Base-by-base conservation (phyloP, 2,888 invertebrate genomes). In the Gortyna flavago region DNA sequence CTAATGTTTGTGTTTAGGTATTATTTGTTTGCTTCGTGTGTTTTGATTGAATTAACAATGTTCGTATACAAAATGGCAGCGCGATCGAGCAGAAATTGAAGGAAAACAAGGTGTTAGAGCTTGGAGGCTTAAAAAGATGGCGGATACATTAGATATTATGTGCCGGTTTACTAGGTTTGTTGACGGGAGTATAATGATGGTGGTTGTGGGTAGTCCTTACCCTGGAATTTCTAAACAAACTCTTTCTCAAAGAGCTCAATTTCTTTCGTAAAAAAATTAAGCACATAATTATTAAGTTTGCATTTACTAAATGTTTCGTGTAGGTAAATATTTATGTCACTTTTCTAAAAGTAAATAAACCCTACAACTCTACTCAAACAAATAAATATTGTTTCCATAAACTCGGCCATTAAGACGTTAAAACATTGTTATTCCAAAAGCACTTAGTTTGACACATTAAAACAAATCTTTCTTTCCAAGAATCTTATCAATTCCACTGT, bases 1-100 rank as follows among this genome's bases (percentile, higher is more conserved):
- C 62, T 83, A 80, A 79, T 79, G 77, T 85, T 88, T 85, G 77
- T 83, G 71, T 80, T 84, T 41, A 66, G 38, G 29, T 69, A 82
- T 68, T 74, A 77, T 80, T 83, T 88, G 88, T 82, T 77, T 76
- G 77, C 66, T 77, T 65, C 71, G 72, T 70, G 59, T 75, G 75
- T 79, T 77, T 74, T 78, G 72, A 84, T 84, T 84, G 67, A 57
- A 76, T 79, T 78, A 73, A 73, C 73, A 25, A 65, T 75, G 75
- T 74, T 79, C 62, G 51, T 35, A n/a, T 68, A 70, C 75, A 85
- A 80, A 77, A 70, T 75, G 74, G 73, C 69, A 75, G 51, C 29
- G 44, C 44, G n/a, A 69, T 79, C 62, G 38, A 66, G 59, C 21
- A 57, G 29, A 35, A 73, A 66, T 75, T 77, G 64, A 64, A 83